These are phyloP conservation scores for Grallaria varia DNA, from an alignment of 2,113 vertebrate species.

Conservation along the genomic window DNA sequence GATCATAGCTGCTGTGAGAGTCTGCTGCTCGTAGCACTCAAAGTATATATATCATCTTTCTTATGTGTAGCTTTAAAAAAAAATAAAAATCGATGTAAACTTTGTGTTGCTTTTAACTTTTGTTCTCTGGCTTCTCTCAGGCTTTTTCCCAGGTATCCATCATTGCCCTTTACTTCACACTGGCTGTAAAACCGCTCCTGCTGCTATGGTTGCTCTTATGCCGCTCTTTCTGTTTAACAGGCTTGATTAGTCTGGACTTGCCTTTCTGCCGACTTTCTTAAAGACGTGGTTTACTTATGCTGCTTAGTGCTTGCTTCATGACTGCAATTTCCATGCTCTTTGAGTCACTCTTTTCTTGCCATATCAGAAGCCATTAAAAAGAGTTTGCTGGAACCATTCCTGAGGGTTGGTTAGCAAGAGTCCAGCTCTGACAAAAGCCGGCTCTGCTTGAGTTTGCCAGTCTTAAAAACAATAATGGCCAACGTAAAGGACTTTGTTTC, in stretches of 20 bases:
- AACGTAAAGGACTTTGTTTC: neutral
- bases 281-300: neutral
- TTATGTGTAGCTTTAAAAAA: neutral
- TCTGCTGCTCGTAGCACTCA: neutral
- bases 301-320: neutral
- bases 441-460: neutral
- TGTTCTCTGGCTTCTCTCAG: neutral
- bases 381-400: neutral
- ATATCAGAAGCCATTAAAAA: neutral
- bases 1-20: neutral
- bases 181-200: constrained; percentile 9
- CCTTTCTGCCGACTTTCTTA: constrained; percentile 16
- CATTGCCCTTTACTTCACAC: neutral
- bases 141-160: neutral
- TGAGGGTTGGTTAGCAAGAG: neutral
- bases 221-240: constrained; percentile 1
- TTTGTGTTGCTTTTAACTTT: constrained; percentile 8
- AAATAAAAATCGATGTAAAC: constrained; percentile 12
- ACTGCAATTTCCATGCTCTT: neutral
- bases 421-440: neutral
- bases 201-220: neutral
- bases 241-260: constrained; percentile 33
- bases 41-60: neutral
- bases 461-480: neutral
- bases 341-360: neutral